Conservation (phyloP, 2,113 vertebrate species). For the Recurvirostra avosetta region DNA sequence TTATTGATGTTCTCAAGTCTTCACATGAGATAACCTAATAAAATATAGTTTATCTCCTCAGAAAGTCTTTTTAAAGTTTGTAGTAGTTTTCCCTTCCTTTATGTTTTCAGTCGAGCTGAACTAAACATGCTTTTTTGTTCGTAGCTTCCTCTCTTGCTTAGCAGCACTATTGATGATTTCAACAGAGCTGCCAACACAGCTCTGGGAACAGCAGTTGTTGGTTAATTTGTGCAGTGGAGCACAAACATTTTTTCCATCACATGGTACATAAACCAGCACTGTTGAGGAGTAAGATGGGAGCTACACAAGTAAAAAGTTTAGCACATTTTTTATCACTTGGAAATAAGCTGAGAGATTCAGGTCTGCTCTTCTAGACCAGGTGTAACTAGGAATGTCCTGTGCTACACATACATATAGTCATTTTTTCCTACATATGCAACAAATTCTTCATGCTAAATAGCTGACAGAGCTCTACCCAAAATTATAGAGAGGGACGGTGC, state of each 20-base stretch:
- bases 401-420: neutral
- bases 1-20: neutral
- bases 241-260: slow-evolving; percentile 42
- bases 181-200: slow-evolving; percentile 34
- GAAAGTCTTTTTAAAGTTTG: neutral
- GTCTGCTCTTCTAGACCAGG: neutral
- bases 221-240: slow-evolving; percentile 54
- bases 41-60: neutral
- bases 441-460: neutral
- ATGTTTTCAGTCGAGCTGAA: neutral
- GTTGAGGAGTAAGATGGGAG: neutral
- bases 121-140: neutral
- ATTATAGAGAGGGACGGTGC: neutral
- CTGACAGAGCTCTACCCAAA: neutral
- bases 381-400: neutral
- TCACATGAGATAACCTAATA: neutral
- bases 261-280: neutral
- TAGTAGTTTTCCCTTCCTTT: neutral
- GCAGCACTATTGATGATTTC: slow-evolving; percentile 24
- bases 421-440: neutral
- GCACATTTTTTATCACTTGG: neutral
- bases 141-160: slow-evolving; percentile 11
- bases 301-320: neutral
- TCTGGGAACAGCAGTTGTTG: slow-evolving; percentile 23
- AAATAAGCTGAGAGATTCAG: neutral